Evolutionary conservation across 1,140 invertebrate species (phyloP).

Genomic region (Tetranychus cinnabarinus): DNA sequence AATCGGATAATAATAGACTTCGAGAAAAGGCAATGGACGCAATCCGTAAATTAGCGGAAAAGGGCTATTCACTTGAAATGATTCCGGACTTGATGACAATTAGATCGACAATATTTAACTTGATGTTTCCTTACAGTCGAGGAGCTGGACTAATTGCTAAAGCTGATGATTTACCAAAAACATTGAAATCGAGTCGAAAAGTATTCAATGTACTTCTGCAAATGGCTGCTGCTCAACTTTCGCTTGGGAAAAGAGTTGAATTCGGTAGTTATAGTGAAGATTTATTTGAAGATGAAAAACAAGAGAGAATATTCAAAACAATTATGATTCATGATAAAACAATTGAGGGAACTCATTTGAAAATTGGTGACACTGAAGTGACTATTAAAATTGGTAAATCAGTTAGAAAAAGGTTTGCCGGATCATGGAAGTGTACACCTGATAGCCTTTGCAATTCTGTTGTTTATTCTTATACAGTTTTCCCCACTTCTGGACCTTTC

Average conservation of each 20-base stretch:
- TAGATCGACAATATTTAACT: neutral
- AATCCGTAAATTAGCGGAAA: slow-evolving; percentile 1
- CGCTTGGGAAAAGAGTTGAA: neutral
- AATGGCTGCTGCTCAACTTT: slow-evolving; percentile 1
- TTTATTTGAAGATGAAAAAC: neutral
- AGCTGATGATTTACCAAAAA: neutral
- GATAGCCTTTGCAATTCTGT: slow-evolving; percentile 6
- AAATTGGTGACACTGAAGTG: slow-evolving; percentile 1
- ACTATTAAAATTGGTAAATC: neutral
- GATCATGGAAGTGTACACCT: neutral
- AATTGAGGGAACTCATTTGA: neutral
- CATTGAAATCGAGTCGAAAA: neutral
- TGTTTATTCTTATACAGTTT: slow-evolving; percentile 11
- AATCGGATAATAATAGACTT: neutral
- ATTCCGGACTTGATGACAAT: neutral
- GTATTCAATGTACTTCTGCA: neutral
- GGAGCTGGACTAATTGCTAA: neutral
- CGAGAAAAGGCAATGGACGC: neutral
- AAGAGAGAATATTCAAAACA: neutral
- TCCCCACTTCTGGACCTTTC: slow-evolving; percentile 8
- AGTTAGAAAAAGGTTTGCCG: neutral
- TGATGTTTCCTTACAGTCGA: neutral
- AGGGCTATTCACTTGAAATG: neutral
- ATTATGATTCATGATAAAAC: slow-evolving; percentile 1
- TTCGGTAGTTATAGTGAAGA: neutral